These are phyloP conservation scores for Lagenorhynchus albirostris DNA, from an alignment of 2,113 vertebrate genomes.

Conservation along the genomic window DNA sequence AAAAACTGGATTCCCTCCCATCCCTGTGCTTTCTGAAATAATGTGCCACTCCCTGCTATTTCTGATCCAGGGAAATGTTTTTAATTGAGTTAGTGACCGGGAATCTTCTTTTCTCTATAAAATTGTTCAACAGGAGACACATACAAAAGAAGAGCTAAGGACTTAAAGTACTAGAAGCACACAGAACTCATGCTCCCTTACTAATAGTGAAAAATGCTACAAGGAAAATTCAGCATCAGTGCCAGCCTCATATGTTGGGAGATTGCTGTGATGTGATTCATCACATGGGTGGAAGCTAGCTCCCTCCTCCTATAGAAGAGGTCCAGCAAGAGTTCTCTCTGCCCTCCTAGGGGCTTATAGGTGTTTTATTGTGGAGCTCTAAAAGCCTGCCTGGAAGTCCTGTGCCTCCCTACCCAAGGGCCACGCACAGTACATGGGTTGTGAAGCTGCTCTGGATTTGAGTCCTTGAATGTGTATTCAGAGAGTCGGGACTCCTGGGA, in stretches of 20 bases:
- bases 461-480: not conserved
- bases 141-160: not conserved
- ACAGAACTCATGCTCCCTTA: not conserved
- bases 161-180: not conserved
- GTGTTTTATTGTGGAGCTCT: slow-evolving; percentile 42
- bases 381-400: slow-evolving; percentile 44
- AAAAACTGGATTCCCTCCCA: not conserved
- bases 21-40: not conserved
- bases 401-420: not conserved
- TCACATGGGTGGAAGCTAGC: not conserved
- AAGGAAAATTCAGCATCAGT: not conserved
- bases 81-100: not conserved
- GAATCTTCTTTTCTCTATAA: not conserved
- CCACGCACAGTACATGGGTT: not conserved
- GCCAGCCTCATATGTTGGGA: not conserved
- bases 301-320: not conserved
- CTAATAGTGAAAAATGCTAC: not conserved
- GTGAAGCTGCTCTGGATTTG: slow-evolving; percentile 21
- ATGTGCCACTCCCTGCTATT: not conserved
- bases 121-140: not conserved
- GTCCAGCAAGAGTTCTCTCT: not conserved
- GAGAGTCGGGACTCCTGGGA: not conserved
- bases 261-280: not conserved
- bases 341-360: slow-evolving; percentile 2
- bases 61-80: not conserved